These are phyloP conservation scores for Cyclura pinguis DNA, from an alignment of 2,797 vertebrate genomes.

Conservation along the genomic window DNA sequence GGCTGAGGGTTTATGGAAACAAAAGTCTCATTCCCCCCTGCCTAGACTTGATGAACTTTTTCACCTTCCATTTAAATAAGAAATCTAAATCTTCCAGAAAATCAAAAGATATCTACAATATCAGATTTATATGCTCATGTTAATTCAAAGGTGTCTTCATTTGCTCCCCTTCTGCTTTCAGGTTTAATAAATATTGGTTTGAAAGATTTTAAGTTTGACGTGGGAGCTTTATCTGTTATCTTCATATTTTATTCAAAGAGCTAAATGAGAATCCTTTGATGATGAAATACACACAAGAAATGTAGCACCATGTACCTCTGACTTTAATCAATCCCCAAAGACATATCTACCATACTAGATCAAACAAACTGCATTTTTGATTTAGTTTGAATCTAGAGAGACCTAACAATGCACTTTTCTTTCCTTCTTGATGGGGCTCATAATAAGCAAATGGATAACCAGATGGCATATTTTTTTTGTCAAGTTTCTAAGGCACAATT, in stretches of 20 bases:
- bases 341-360: constrained; percentile 46
- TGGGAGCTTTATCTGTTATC: constrained; percentile 53
- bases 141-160: constrained; percentile 51
- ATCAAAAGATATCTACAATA: constrained; percentile 12
- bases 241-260: constrained; percentile 57
- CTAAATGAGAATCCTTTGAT: constrained; percentile 64
- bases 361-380: constrained; percentile 60
- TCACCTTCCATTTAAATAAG: constrained; percentile 38
- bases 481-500: constrained; percentile 42
- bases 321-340: constrained; percentile 62
- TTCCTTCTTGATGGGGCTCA: constrained; percentile 27
- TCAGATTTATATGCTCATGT: constrained; percentile 34
- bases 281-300: constrained; percentile 54
- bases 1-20: constrained; percentile 10
- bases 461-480: constrained; percentile 55
- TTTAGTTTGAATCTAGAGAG: constrained; percentile 50
- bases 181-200: constrained; percentile 51
- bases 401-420: constrained; percentile 48
- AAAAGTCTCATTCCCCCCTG: not conserved
- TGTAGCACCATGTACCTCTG: constrained; percentile 26
- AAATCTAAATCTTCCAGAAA: constrained; percentile 27
- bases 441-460: constrained; percentile 58
- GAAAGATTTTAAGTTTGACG: constrained; percentile 50
- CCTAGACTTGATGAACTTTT: not conserved
- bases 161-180: constrained; percentile 23